Percentiles rank a stretch among this genome's conserved stretches.
phyloP scores from a whole-genome alignment of 2,113 vertebrate species.

The Oryzias javanicus region DNA sequence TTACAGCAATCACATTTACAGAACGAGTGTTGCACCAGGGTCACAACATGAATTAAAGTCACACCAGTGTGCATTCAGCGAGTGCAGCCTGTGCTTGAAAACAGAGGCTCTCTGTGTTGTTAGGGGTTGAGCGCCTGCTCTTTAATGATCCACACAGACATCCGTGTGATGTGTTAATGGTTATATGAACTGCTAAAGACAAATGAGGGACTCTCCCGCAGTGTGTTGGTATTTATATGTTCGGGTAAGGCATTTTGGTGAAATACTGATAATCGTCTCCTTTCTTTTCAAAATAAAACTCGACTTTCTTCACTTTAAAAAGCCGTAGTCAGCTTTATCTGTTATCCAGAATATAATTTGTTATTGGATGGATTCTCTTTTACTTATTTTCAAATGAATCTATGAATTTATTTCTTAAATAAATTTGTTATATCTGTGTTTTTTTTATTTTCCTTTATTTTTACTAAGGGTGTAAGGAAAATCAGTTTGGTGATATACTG shows the following conservation, averaged over 20 bases:
- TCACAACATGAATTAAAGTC: slow-evolving; percentile 27
- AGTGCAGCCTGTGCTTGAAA: slow-evolving; percentile 9
- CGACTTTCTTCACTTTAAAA: too few species aligned
- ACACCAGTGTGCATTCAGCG: slow-evolving; percentile 5
- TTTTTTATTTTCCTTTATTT: too few species aligned
- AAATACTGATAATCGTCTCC: too few species aligned
- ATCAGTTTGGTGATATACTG: too few species aligned
- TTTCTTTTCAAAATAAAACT: too few species aligned
- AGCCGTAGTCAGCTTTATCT: too few species aligned
- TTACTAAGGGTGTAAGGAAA: too few species aligned
- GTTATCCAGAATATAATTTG: too few species aligned
- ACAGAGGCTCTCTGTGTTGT: slow-evolving; percentile 25
- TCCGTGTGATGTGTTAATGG: slow-evolving; percentile 17
- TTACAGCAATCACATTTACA: slow-evolving; percentile 22
- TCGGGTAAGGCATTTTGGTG: neutral
- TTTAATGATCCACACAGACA: neutral
- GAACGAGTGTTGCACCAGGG: slow-evolving; percentile 21
- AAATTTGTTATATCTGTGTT: too few species aligned
- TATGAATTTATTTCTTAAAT: too few species aligned
- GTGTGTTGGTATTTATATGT: neutral
- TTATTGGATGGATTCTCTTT: too few species aligned
- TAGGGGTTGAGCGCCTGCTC: neutral
- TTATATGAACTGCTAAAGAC: neutral
- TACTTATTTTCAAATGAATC: too few species aligned
- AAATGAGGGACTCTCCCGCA: neutral